A percentile compares a stretch with the other conserved stretches of the same genome.
Conservation (phyloP, 2,113 vertebrate species). For the Thomomys bottae region DNA sequence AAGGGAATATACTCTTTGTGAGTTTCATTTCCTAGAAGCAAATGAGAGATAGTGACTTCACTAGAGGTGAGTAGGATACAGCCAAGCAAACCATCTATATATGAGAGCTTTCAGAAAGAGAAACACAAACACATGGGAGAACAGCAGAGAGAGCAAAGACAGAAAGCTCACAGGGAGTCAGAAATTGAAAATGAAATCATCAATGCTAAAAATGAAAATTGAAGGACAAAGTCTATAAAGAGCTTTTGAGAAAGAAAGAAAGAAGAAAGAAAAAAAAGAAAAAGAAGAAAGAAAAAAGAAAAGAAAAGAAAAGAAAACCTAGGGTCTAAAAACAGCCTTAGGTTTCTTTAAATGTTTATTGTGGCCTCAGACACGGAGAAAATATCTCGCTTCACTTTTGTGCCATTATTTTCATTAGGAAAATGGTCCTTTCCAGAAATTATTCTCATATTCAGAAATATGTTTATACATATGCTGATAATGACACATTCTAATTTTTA, state of each 20-base stretch:
- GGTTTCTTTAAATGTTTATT: not conserved
- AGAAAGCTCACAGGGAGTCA: not conserved
- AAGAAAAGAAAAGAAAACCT: not conserved
- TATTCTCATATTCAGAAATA: not conserved
- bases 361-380: not conserved
- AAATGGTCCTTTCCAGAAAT: not conserved
- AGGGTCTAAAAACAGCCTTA: not conserved
- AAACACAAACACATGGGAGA: not conserved
- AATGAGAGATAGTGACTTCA: not conserved
- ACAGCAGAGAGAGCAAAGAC: not conserved
- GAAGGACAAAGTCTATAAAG: not conserved
- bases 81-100: not conserved
- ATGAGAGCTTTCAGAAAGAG: not conserved
- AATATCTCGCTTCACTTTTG: no score
- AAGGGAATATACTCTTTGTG: not conserved
- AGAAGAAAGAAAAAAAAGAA: not conserved
- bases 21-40: constrained; percentile 1
- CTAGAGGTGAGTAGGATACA: not conserved
- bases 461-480: not conserved
- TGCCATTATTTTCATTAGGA: not conserved
- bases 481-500: not conserved
- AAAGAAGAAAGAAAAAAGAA: not conserved
- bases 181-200: not conserved
- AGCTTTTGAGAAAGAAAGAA: not conserved
- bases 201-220: not conserved